Base-by-base conservation (phyloP, 2,797 vertebrate species). In the Alfaro cultratus region DNA sequence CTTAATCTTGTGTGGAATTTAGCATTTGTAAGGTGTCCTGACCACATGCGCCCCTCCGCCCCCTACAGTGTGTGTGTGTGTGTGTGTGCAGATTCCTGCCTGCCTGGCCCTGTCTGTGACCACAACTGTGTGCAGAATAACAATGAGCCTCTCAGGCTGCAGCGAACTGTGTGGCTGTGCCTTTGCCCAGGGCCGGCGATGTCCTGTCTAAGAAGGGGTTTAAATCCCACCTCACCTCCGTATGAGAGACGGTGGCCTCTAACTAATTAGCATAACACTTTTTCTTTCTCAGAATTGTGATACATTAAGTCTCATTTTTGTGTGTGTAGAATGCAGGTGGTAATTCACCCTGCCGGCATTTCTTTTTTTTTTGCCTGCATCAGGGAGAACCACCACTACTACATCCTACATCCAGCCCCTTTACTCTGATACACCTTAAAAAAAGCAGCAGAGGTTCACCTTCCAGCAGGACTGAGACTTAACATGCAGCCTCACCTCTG, bases 81-180 rank as follows among this genome's bases (percentile, higher is more conserved):
- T 77, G 76, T 80, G 10, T 26, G 60, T 41, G 51, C 62, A 82
- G 83, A 62, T 70, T 90, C 79, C 88, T 92, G 90, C 79, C 82
- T 93, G 90, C 80, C 83, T 93, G 90, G 72, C 60, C 88, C 90
- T 84, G 91, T 91, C 93, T 87, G 88, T 78, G 80, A 94, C 91
- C 86, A 91, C 89, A 87, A 74, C 62, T 89, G 95, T 96, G 96
- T 90, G 73, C 72, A 92, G 96, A 97, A 97, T 97, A 95, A 94
- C 95, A 94, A 96, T 96, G 95, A 96, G 85, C 85, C 78, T 88
- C 78, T 91, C 79, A 77, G 82, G 77, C 87, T 86, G 73, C 83
- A 71, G 82, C 79, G 75, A 34, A 84, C 79, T 68, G 79, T 78
- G 81, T 76, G 72, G 68, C 77, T 46, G 74, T 55, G 21, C 57